phyloP scores from a whole-genome alignment of 2,113 vertebrate genomes.

The Cricetomys ansorgei region DNA sequence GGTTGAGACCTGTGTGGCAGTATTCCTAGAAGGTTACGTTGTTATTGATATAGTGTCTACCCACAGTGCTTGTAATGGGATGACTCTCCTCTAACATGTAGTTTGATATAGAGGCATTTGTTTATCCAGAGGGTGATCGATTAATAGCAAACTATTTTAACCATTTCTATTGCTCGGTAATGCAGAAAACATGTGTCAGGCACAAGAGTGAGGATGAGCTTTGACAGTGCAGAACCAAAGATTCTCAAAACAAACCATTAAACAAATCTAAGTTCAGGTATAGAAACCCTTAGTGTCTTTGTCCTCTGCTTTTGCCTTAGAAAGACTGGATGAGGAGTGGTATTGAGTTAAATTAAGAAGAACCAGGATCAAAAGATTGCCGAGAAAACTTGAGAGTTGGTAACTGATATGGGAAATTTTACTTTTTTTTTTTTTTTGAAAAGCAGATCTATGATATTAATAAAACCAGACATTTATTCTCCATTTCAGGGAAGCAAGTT shows the following conservation, averaged over 20 bases:
- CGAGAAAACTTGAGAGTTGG: not conserved
- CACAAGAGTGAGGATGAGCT: not conserved
- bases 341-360: not conserved
- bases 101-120: not conserved
- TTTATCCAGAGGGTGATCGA: not conserved
- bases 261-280: not conserved
- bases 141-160: not conserved
- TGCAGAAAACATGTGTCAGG: conserved; percentile 2
- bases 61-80: not conserved
- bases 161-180: not conserved
- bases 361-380: not conserved
- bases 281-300: not conserved
- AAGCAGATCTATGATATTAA: conserved; percentile 16
- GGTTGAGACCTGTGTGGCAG: not conserved
- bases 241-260: not conserved
- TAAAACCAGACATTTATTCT: not conserved
- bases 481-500: conserved; percentile 17
- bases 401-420: conserved; percentile 9
- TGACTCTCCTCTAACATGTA: not conserved
- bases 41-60: not conserved
- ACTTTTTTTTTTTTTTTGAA: not conserved
- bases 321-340: not conserved
- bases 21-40: not conserved
- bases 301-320: not conserved
- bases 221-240: not conserved